Conservation (phyloP, 2,888 invertebrate genomes). For the Pristionchus fissidentatus region DNA sequence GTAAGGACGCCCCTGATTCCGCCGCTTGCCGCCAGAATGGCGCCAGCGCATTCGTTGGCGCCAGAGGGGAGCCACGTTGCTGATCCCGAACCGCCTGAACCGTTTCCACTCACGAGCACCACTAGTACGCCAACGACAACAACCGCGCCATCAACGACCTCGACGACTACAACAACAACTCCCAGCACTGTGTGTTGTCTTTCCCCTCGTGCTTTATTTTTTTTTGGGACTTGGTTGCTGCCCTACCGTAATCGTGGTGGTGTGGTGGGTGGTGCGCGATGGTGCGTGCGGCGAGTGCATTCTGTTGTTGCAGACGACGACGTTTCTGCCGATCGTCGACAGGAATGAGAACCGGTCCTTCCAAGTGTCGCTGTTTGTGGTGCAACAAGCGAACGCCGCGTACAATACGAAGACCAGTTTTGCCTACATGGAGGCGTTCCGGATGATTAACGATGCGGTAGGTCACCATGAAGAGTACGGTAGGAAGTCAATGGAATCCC, state of each 20-base stretch:
- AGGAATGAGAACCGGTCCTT: slow-evolving; percentile 38
- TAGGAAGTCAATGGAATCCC: background rate
- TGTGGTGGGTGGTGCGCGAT: background rate
- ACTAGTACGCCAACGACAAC: background rate
- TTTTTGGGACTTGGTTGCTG: background rate
- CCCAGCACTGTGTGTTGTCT: slow-evolving; percentile 8
- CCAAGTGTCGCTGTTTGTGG: slow-evolving; percentile 30
- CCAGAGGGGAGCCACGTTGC: background rate
- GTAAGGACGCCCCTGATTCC: slow-evolving; percentile 18
- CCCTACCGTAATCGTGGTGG: background rate
- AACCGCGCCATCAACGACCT: background rate
- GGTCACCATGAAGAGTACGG: background rate
- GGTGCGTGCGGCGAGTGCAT: background rate
- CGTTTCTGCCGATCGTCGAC: slow-evolving; percentile 23
- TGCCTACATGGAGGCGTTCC: slow-evolving; percentile 46
- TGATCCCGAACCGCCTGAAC: background rate
- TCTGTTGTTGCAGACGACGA: slow-evolving; percentile 14
- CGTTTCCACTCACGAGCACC: background rate
- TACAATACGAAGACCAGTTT: slow-evolving; percentile 38
- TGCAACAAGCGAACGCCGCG: slow-evolving; percentile 43
- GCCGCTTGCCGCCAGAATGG: slow-evolving; percentile 9
- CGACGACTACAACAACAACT: background rate
- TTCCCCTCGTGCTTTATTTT: slow-evolving; percentile 11
- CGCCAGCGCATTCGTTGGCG: background rate
- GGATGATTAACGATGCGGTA: slow-evolving; percentile 49